Percentiles rank a stretch among this genome's conserved stretches.
Conservation (phyloP, 2,113 vertebrate species). For the Nothobranchius furzeri region DNA sequence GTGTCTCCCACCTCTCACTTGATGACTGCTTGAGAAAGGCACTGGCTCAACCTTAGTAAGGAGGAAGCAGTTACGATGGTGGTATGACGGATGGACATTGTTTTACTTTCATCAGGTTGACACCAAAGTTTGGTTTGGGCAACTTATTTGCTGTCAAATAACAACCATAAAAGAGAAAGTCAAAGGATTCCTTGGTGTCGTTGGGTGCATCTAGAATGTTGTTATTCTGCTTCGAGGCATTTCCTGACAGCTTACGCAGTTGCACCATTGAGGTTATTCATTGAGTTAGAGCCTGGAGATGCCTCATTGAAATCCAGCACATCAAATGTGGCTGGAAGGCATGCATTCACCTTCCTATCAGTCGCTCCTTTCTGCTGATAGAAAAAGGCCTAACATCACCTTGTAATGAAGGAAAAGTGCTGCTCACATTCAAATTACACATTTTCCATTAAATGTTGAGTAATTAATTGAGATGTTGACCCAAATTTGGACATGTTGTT, state of each 20-base stretch:
- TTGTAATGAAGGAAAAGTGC: conserved; percentile 18
- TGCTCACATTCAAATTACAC: background rate
- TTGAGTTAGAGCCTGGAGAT: conserved; percentile 44
- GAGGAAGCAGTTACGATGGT: no score
- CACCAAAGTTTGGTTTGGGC: background rate
- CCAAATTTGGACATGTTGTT: background rate
- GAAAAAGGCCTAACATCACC: conserved; percentile 20
- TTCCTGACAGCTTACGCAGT: conserved; percentile 44
- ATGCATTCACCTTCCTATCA: conserved; percentile 44
- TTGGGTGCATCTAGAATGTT: conserved; percentile 32
- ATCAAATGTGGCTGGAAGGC: conserved; percentile 58
- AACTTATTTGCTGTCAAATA: conserved; percentile 7
- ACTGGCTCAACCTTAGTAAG: no score
- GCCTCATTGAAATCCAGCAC: conserved; percentile 60
- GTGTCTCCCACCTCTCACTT: no score
- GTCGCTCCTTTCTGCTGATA: conserved; percentile 32
- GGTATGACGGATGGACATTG: no score
- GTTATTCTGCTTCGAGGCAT: conserved; percentile 49
- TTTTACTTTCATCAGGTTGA: background rate
- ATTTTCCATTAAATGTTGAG: background rate
- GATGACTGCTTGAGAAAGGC: no score
- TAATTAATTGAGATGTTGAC: conserved; percentile 1
- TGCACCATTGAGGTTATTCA: conserved; percentile 40
- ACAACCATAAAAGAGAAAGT: background rate
- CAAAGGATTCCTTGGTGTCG: conserved; percentile 34